A percentile compares a stretch with the other conserved stretches of the same genome.
Conservation (phyloP, 2,113 vertebrate species). For the Caracal caracal region DNA sequence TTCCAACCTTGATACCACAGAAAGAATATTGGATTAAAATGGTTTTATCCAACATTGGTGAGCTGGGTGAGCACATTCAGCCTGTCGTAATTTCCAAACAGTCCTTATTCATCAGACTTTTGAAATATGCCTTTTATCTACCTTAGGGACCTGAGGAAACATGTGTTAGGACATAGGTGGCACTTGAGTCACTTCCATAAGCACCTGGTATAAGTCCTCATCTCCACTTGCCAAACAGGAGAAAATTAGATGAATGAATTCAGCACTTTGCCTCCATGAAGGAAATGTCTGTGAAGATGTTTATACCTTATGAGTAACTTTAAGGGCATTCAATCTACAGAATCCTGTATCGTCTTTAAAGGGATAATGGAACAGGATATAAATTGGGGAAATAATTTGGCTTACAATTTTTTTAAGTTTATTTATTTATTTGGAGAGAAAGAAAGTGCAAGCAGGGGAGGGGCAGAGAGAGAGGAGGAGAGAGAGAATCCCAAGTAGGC, state of each 20-base stretch:
- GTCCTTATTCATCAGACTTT: not conserved
- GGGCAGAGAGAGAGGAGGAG: no score
- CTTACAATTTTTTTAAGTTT: not conserved
- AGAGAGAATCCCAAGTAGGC: no score
- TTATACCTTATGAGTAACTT: not conserved
- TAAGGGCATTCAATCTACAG: not conserved
- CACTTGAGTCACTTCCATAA: not conserved
- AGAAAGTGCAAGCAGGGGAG: no score
- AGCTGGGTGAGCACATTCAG: not conserved
- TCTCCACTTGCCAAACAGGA: not conserved
- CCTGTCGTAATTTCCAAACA: not conserved
- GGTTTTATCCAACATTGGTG: not conserved
- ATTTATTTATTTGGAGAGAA: no score
- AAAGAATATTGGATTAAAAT: not conserved
- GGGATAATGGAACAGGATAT: not conserved
- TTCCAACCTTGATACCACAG: not conserved
- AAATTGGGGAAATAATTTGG: not conserved
- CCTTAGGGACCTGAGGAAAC: not conserved
- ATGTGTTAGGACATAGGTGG: not conserved
- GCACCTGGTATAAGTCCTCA: not conserved
- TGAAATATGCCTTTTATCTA: not conserved
- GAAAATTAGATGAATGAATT: constrained; percentile 3
- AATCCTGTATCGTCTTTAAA: constrained; percentile 17
- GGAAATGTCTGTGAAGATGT: not conserved
- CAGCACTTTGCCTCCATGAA: not conserved